Evolutionary conservation across 1,140 invertebrate genomes (phyloP), one percentile per base, ranked within the genome.

Genomic region (Thaumetopoea pityocampa): DNA sequence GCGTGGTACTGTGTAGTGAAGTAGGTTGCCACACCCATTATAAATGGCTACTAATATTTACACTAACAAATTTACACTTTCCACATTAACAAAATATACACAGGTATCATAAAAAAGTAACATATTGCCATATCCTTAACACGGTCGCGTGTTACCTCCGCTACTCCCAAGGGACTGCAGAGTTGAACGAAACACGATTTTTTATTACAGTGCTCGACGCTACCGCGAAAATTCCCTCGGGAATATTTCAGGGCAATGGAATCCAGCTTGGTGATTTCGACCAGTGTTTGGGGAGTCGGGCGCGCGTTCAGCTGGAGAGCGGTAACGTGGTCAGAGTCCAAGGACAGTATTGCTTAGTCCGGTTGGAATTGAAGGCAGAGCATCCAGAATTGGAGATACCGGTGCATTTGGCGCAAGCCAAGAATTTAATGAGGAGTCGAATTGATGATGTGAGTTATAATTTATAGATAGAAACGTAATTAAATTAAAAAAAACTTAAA

Each of bases 251-350:
- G 37, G 91, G 91, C 41, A 91, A 92, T 67, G 85, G 89, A 14
- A 91, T 91, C 70, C 90, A 91, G 62, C 63, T 92, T 7, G 91
- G 91, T 18, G 90, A 92, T 70, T 92, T 90, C 65, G 90, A 92
- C 64, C 87, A 91, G 70, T 92, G 91, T 57, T 73, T 91, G 19
- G 81, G 71, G 7, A 82, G 89, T 18, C 67, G 82, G 27, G 88
- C 89, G 4, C 74, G 86, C 3, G 86, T 90, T 1, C 89, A 90
- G 67, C 44, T 83, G 12, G 79, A 83, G 14, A 70, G 82, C 3
- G 83, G 84, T 0, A 80, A 72, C 24, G 55, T 87, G 1, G 82
- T 90, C 5, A 88, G 87, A 41, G 78, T 92, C 11, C 85, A 89
- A 44, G 90, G 90, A 16, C 89, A 91, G 64, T 92, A 92, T 66